These are phyloP conservation scores for Suncus etruscus DNA, from an alignment of 2,113 vertebrate species.

Conservation along the genomic window DNA sequence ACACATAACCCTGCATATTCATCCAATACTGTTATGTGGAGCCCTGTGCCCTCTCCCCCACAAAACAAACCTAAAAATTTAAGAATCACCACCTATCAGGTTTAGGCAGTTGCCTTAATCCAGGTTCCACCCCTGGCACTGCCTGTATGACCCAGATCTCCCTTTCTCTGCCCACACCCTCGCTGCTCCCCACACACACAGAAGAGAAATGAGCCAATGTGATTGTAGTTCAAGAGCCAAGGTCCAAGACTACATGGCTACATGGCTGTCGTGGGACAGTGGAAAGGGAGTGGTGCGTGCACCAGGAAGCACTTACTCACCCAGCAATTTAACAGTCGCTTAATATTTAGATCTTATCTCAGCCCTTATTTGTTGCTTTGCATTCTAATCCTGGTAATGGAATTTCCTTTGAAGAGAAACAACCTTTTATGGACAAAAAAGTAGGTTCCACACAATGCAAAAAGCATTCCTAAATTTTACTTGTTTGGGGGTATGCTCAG, in stretches of 20 bases:
- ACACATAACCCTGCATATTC: no score
- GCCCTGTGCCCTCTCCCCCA: no score
- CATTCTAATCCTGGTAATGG: constrained; percentile 15
- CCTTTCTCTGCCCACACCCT: no score
- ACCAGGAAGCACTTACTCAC: constrained; percentile 25
- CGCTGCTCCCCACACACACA: no score
- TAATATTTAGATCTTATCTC: neutral
- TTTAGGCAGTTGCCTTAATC: no score
- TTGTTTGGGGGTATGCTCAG: no score
- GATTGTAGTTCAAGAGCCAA: neutral
- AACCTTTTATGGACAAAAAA: constrained; percentile 45
- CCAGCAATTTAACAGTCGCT: neutral
- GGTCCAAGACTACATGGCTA: neutral
- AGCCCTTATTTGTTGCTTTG: neutral
- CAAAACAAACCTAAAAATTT: no score
- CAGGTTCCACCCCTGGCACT: no score
- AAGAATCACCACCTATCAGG: no score
- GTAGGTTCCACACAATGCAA: constrained; percentile 31
- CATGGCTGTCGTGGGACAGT: neutral
- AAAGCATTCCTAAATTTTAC: neutral
- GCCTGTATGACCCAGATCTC: no score
- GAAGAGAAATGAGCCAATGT: neutral
- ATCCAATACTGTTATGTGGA: no score
- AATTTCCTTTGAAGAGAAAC: constrained; percentile 62
- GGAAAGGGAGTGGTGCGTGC: neutral